Percentiles rank a stretch among this genome's conserved stretches.
Evolutionary conservation across 2,888 invertebrate species (phyloP).

Genomic region (Leucozona laternaria): DNA sequence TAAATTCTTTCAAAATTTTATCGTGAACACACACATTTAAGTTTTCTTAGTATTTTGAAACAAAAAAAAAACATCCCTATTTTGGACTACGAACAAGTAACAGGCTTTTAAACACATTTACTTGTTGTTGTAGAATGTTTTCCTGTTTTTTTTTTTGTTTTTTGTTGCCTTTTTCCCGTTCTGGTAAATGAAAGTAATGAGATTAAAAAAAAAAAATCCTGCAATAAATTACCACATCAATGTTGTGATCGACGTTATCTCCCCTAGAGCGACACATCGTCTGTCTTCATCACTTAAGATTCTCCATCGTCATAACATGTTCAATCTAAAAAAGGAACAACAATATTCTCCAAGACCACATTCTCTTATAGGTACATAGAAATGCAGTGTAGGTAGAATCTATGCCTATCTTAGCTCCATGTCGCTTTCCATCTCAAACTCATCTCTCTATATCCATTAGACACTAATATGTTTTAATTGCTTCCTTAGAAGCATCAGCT

Average conservation of each 20-base stretch:
- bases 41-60: too few species aligned
- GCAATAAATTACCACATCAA: conserved; percentile 17
- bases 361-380: not conserved
- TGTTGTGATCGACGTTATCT: conserved; percentile 30
- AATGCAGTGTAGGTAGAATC: too few species aligned
- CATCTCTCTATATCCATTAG: conserved; percentile 34
- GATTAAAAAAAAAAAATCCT: conserved; percentile 24
- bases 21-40: too few species aligned
- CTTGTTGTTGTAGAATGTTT: not conserved
- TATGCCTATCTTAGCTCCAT: not conserved
- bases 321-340: conserved; percentile 22
- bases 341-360: conserved; percentile 19
- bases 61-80: not conserved
- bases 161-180: not conserved
- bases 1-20: too few species aligned
- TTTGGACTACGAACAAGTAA: not conserved
- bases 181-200: conserved; percentile 36
- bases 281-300: conserved; percentile 28
- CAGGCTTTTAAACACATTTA: not conserved
- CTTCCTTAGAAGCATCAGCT: conserved; percentile 67
- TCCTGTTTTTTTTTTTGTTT: not conserved
- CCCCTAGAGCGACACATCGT: conserved; percentile 27
- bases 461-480: conserved; percentile 67
- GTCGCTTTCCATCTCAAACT: conserved; percentile 53
- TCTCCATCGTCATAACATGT: conserved; percentile 16